phyloP scores from a whole-genome alignment of 2,113 vertebrate species.

The Steatornis caripensis region DNA sequence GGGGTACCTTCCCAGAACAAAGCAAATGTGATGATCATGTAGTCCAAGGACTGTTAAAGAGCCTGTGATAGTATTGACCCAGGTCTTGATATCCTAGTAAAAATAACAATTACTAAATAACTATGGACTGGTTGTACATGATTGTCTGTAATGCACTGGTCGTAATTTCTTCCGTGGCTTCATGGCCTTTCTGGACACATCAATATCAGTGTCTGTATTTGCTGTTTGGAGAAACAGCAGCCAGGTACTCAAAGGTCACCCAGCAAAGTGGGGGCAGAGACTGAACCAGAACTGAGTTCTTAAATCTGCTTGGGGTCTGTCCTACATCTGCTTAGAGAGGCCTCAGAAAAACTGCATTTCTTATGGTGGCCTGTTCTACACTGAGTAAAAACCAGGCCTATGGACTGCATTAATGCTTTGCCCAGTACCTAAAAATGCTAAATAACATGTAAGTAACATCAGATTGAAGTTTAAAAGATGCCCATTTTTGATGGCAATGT shows the following conservation, averaged over 20 bases:
- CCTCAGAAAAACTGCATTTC: neutral
- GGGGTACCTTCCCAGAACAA: neutral
- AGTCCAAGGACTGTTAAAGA: neutral
- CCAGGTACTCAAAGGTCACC: neutral
- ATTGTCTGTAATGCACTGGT: neutral
- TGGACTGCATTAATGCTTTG: neutral
- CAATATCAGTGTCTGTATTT: neutral
- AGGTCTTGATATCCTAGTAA: neutral
- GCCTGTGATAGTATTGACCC: neutral
- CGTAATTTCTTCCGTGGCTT: neutral
- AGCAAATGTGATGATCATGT: neutral
- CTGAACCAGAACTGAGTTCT: neutral
- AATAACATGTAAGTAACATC: neutral
- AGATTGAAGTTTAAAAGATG: neutral
- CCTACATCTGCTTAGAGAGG: neutral
- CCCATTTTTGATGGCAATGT: neutral
- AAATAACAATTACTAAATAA: neutral
- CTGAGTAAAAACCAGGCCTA: neutral
- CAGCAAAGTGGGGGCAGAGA: neutral
- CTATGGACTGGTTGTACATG: neutral
- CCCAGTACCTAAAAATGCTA: neutral
- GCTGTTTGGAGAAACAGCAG: neutral
- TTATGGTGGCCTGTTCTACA: neutral
- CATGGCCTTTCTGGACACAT: neutral
- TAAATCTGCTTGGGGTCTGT: neutral